Evolutionary conservation across 2,888 invertebrate genomes (phyloP), one percentile per base, ranked within the genome.

Genomic region (Melanotus villosus): DNA sequence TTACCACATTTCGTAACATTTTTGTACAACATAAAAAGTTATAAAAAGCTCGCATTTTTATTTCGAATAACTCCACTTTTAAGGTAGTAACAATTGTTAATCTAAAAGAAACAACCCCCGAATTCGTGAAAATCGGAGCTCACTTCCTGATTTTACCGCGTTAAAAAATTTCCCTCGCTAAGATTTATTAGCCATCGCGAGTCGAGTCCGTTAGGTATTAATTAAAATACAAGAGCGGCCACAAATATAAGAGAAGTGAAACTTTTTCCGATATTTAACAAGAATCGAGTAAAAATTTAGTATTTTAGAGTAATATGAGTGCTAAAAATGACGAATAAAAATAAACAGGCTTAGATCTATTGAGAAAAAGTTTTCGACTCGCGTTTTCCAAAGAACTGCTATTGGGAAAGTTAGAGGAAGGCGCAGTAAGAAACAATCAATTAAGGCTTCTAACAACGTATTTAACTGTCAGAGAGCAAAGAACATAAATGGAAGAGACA

Each of bases 401-500:
- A 47, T 47, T 47, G 47, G 26, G 47, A 47, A 47, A 47, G 47
- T 47, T 47, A 47, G 21, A 47, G 47, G 26, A 47, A 47, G 23
- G 26, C 47, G 23, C 21, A 47, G 47, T 47, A 47, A 47, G 47
- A 47, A 47, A 47, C 47, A 47, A 47, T 47, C 47, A 47, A 47
- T 47, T 47, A 47, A 47, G 47, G 19, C 47, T 47, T 47, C 47
- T 47, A 47, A 47, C 23, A 47, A 47, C 47, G 47, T 47, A 47
- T 47, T 47, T 47, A 47, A 47, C 47, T 47, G 47, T 47, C 47
- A 47, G 47, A 47, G 47, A 47, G 47, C 23, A 47, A 23, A 47
- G 47, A 47, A 47, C 47, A 47, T 47, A 47, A 47, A 47, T 47
- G 47, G 47, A 26, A 47, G 47, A 47, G 47, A 47, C 47, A 47